Percentiles rank a stretch among this genome's conserved stretches.
These are phyloP conservation scores for Thamnophis sirtalis DNA, from an alignment of 2,113 vertebrate species.

Conservation along the genomic window DNA sequence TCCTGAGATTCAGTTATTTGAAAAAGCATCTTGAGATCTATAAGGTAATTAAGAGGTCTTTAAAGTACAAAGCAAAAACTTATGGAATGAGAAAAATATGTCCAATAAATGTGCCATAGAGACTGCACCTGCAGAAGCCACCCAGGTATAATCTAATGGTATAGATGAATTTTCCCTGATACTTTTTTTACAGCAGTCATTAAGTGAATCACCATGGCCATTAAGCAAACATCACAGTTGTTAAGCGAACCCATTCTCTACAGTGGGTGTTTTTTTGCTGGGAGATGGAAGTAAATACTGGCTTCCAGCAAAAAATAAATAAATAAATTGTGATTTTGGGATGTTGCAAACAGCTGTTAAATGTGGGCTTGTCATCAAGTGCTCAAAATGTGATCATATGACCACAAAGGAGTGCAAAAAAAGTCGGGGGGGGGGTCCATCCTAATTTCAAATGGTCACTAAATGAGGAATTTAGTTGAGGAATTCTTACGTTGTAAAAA, in stretches of 20 bases:
- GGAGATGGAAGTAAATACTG: too few species aligned
- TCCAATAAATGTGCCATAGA: not conserved
- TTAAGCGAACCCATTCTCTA: not conserved
- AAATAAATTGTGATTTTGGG: not conserved
- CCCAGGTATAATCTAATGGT: not conserved
- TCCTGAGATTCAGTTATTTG: not conserved
- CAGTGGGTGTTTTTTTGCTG: not conserved
- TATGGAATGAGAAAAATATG: not conserved
- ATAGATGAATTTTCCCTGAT: not conserved
- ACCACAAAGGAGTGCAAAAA: not conserved
- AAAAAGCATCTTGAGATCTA: not conserved
- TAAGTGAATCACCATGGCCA: not conserved
- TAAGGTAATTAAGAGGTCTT: not conserved
- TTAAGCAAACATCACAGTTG: not conserved
- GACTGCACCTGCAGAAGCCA: not conserved
- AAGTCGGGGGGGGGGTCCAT: not conserved
- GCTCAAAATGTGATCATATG: not conserved
- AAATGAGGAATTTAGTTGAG: not conserved
- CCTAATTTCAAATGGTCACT: not conserved
- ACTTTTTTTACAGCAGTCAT: not conserved
- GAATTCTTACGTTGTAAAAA: conserved; percentile 11
- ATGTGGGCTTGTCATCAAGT: not conserved
- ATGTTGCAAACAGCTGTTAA: not conserved
- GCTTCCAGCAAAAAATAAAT: not conserved
- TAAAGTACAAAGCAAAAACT: not conserved